Evolutionary conservation across 2,888 invertebrate species (phyloP).

Genomic region (Agapostemon virescens): DNA sequence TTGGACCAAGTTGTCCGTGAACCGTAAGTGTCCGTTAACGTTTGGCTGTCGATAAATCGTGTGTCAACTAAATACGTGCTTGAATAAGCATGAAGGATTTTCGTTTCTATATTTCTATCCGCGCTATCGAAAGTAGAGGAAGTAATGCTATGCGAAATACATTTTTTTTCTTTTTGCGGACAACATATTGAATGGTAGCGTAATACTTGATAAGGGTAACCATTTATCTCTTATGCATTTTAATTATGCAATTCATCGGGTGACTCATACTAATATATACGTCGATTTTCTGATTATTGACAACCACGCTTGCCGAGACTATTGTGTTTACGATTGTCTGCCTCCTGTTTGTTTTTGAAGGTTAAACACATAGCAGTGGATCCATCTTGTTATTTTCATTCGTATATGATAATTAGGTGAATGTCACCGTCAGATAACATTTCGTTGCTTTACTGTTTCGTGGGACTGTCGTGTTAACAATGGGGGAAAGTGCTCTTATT

Average conservation of each 20-base stretch:
- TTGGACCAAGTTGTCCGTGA: neutral
- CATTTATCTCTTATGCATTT: neutral
- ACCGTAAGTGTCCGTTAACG: neutral
- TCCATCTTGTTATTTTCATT: neutral
- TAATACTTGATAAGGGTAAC: neutral
- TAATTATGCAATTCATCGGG: conserved; percentile 14
- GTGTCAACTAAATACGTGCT: neutral
- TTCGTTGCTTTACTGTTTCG: neutral
- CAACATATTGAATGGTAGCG: neutral
- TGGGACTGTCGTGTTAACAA: neutral
- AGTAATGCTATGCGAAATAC: neutral
- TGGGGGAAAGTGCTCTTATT: neutral
- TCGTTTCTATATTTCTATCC: neutral
- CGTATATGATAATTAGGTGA: neutral
- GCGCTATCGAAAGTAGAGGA: neutral
- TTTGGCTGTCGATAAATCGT: neutral
- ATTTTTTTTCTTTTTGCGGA: neutral
- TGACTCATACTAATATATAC: neutral
- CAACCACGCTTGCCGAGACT: neutral
- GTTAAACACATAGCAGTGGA: neutral
- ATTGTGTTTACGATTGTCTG: neutral
- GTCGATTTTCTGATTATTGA: neutral
- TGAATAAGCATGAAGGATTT: neutral
- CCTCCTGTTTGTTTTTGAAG: neutral
- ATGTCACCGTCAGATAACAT: neutral